A percentile compares a stretch with the other conserved stretches of the same genome.
Conservation (phyloP, 1,140 invertebrate genomes). For the Atopsyche davidsoni region DNA sequence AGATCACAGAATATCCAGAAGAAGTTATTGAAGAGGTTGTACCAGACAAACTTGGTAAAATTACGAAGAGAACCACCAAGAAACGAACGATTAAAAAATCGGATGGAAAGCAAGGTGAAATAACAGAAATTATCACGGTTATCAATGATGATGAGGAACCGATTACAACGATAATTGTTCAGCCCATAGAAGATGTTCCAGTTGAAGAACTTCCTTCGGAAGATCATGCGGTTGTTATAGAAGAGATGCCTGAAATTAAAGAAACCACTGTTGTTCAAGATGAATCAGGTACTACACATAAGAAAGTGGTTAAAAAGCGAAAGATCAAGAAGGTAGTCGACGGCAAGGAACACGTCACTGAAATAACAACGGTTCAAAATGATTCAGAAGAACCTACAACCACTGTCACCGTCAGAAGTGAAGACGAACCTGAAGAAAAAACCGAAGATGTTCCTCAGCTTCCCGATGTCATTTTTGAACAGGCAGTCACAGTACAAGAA, state of each 20-base stretch:
- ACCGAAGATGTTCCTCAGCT: slow-evolving; percentile 7
- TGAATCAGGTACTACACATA: slow-evolving; percentile 29
- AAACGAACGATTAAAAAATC: no score
- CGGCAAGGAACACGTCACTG: slow-evolving; percentile 17
- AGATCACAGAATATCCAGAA: no score
- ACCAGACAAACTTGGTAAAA: no score
- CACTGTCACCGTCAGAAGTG: slow-evolving; percentile 8
- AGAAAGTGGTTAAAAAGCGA: slow-evolving; percentile 33
- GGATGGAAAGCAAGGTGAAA: no score
- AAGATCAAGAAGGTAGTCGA: slow-evolving; percentile 36
- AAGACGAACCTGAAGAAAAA: slow-evolving; percentile 2
- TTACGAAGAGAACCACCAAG: no score
- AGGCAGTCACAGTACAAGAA: slow-evolving; percentile 18
- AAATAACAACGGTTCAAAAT: slow-evolving; percentile 35
- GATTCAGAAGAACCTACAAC: slow-evolving; percentile 19
- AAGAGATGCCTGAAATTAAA: slow-evolving; percentile 29
- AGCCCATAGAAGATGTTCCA: no score
- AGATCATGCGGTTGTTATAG: slow-evolving; percentile 31
- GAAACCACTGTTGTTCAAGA: slow-evolving; percentile 25
- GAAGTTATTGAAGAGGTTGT: no score
- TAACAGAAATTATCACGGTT: no score
- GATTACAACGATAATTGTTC: no score
- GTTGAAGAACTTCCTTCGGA: no score
- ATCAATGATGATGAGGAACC: no score
- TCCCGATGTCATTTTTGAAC: neutral